phyloP scores from a whole-genome alignment of 2,797 vertebrate species.

The Potorous gilbertii region DNA sequence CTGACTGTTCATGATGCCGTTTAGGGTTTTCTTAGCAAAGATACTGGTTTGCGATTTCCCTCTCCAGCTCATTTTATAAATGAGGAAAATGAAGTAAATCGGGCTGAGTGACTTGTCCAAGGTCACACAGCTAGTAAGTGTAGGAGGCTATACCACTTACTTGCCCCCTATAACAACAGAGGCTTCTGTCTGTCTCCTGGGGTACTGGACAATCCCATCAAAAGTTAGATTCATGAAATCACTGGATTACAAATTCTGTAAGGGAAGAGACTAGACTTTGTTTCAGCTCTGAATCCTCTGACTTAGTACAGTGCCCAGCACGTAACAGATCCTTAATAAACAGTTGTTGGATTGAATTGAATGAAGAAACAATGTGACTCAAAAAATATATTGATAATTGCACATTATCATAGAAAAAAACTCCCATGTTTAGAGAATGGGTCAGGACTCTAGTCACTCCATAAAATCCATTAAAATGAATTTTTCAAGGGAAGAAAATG shows the following conservation, averaged over 20 bases:
- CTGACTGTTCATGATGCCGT: background rate
- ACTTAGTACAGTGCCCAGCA: background rate
- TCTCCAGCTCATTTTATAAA: background rate
- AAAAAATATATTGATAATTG: background rate
- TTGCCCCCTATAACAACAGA: background rate
- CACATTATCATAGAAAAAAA: slow-evolving; percentile 52
- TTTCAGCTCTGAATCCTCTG: background rate
- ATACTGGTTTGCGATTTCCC: background rate
- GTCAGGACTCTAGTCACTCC: slow-evolving; percentile 66
- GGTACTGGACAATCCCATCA: background rate
- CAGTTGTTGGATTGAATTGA: background rate
- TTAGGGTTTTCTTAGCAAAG: background rate
- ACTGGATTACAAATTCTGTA: background rate
- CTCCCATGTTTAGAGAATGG: slow-evolving; percentile 16
- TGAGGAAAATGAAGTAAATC: background rate
- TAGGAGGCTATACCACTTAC: background rate
- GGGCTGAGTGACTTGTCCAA: background rate
- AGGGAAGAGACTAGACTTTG: background rate
- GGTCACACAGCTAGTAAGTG: background rate
- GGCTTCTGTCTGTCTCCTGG: background rate
- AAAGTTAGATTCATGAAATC: background rate
- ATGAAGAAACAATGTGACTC: background rate
- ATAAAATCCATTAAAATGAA: slow-evolving; percentile 43
- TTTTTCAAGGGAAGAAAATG: slow-evolving; percentile 66
- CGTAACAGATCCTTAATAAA: background rate